A percentile compares a stretch with the other conserved stretches of the same genome.
phyloP scores from a whole-genome alignment of 2,113 vertebrate genomes.

The Notothenia coriiceps region DNA sequence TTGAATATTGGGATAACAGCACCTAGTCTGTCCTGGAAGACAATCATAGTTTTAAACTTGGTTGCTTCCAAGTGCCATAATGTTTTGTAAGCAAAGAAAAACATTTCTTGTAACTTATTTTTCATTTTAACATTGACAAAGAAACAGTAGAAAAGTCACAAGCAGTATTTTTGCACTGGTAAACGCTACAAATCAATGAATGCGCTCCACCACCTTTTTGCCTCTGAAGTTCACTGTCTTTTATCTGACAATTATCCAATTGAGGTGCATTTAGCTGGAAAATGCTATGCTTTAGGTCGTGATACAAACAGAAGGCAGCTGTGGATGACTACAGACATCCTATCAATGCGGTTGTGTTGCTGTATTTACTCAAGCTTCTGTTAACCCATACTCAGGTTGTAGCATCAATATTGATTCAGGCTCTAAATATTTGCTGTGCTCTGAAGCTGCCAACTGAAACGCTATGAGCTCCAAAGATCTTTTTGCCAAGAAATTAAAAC shows the following conservation, averaged over 20 bases:
- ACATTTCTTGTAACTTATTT: neutral
- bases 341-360: neutral
- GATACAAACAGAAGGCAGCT: constrained; percentile 17
- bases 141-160: neutral
- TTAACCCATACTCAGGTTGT: constrained; percentile 21
- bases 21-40: neutral
- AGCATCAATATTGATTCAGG: constrained; percentile 17
- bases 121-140: constrained; percentile 1
- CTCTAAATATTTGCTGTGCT: constrained; percentile 36
- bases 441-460: constrained; percentile 8
- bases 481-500: constrained; percentile 13
- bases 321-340: constrained; percentile 5
- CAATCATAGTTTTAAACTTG: neutral
- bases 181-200: constrained; percentile 18
- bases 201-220: neutral
- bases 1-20: no score
- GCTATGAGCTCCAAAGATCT: constrained; percentile 8
- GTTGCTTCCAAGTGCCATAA: neutral
- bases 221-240: constrained; percentile 21
- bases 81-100: neutral
- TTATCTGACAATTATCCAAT: constrained; percentile 25
- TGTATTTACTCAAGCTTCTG: constrained; percentile 23
- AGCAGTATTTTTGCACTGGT: neutral
- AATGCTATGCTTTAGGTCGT: constrained; percentile 16
- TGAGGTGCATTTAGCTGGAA: constrained; percentile 13